Percentiles rank a stretch among this genome's conserved stretches.
These are phyloP conservation scores for Hoplias malabaricus DNA, from an alignment of 2,113 vertebrate genomes.

Conservation along the genomic window DNA sequence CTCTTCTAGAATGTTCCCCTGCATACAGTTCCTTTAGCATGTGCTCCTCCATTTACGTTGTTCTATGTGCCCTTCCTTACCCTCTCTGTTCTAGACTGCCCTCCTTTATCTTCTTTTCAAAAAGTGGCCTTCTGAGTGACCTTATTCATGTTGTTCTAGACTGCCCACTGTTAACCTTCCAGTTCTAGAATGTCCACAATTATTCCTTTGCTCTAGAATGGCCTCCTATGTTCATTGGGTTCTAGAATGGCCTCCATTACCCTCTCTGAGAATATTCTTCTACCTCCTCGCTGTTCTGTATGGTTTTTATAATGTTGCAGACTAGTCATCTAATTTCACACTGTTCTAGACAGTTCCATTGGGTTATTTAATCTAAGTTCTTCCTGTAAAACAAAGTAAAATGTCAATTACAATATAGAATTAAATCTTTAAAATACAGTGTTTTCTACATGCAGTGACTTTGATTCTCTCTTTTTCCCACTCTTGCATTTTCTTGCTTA, in stretches of 20 bases:
- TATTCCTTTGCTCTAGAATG: background rate
- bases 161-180: background rate
- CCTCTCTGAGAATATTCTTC: background rate
- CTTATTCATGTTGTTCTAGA: background rate
- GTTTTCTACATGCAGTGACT: background rate
- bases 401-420: background rate
- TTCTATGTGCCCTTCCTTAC: too few relatives aligned
- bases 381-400: too few relatives aligned
- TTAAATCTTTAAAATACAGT: background rate
- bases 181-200: background rate
- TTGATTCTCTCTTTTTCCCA: background rate
- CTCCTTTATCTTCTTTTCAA: too few relatives aligned
- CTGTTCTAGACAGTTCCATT: too few relatives aligned
- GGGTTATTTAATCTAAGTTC: too few relatives aligned
- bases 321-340: too few relatives aligned
- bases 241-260: background rate
- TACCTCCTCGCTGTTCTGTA: background rate
- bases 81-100: background rate
- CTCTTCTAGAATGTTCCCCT: background rate
- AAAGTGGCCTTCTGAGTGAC: too few relatives aligned
- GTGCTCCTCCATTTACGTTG: too few relatives aligned
- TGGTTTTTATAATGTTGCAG: too few relatives aligned
- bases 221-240: background rate
- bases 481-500: background rate
- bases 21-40: too few relatives aligned